A percentile compares a stretch with the other conserved stretches of the same genome.
Conservation (phyloP, 2,888 invertebrate genomes). For the Melieria crassipennis region DNA sequence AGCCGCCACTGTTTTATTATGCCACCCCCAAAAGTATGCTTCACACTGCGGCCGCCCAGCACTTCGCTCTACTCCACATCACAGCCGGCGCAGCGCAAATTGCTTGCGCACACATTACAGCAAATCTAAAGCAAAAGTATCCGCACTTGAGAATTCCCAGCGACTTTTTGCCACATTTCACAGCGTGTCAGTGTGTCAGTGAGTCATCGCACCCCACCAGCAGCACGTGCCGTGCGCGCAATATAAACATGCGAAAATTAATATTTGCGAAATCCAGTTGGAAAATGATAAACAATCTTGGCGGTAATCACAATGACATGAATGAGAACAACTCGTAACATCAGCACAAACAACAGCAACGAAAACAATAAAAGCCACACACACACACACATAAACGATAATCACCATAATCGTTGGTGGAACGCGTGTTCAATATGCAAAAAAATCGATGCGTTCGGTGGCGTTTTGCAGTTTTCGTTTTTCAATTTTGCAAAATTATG, state of each 20-base stretch:
- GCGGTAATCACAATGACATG: constrained; percentile 22
- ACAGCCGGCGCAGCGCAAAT: neutral
- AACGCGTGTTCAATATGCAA: constrained; percentile 27
- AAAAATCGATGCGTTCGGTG: neutral
- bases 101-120: neutral
- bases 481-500: constrained; percentile 32
- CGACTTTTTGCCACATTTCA: constrained; percentile 1
- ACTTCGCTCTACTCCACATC: neutral
- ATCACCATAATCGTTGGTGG: constrained; percentile 28
- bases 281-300: constrained; percentile 31
- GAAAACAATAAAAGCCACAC: neutral
- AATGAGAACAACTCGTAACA: constrained; percentile 6
- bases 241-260: constrained; percentile 33
- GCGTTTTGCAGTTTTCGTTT: neutral
- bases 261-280: constrained; percentile 28
- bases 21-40: too few species aligned
- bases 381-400: neutral
- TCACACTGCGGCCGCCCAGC: neutral
- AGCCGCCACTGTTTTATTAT: too few species aligned
- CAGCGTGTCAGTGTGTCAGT: too few species aligned
- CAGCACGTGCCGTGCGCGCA: constrained; percentile 29
- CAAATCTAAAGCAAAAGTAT: neutral
- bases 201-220: too few species aligned
- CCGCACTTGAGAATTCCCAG: neutral
- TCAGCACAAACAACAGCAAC: constrained; percentile 14